Percentiles rank a stretch among this genome's conserved stretches.
Evolutionary conservation across 1,140 invertebrate species (phyloP).

Genomic region (Penaeus chinensis): DNA sequence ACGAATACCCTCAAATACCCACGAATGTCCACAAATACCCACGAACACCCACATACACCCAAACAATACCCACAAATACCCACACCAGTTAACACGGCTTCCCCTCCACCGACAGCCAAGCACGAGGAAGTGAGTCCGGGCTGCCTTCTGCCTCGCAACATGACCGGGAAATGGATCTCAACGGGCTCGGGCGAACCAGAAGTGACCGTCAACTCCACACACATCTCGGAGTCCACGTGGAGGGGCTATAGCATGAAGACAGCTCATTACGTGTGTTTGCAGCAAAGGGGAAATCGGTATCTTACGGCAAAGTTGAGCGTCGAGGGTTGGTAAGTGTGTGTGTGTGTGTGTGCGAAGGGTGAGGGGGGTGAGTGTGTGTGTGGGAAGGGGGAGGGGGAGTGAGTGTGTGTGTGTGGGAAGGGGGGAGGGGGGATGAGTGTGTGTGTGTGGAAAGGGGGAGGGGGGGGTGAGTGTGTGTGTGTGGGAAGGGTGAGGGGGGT

Average conservation of each 20-base stretch:
- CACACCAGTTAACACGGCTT: background rate
- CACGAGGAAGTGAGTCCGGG: constrained; percentile 79
- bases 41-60: too few relatives aligned
- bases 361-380: too few relatives aligned
- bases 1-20: too few relatives aligned
- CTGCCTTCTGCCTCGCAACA: constrained; percentile 92
- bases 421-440: too few relatives aligned
- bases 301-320: constrained; percentile 96
- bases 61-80: too few relatives aligned
- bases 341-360: too few relatives aligned
- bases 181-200: constrained; percentile 95
- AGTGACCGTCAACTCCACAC: constrained; percentile 93
- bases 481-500: too few relatives aligned
- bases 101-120: constrained; percentile 5
- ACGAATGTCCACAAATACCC: too few relatives aligned
- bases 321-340: constrained; percentile 84
- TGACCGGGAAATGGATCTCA: constrained; percentile 94
- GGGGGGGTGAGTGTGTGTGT: too few relatives aligned
- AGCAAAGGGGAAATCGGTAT: constrained; percentile 85
- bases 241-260: constrained; percentile 80
- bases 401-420: too few relatives aligned
- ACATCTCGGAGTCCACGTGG: constrained; percentile 93
- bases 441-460: too few relatives aligned
- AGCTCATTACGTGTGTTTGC: constrained; percentile 94
- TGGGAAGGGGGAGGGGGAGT: too few relatives aligned